A percentile compares a stretch with the other conserved stretches of the same genome.
Conservation (phyloP, 2,888 invertebrate genomes). For the Eupithecia centaureata region DNA sequence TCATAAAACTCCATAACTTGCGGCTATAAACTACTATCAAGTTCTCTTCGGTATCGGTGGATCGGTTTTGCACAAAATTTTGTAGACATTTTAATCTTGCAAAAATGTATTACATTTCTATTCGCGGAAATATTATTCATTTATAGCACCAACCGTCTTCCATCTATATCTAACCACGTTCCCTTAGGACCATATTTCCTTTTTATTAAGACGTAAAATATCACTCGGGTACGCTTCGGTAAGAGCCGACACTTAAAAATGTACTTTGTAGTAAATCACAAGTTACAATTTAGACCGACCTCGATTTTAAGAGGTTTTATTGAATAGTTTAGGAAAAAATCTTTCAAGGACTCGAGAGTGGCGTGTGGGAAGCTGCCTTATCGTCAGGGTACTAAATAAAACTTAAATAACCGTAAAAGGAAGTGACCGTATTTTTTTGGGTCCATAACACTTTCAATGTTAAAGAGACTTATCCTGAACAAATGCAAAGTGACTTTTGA, state of each 20-base stretch:
- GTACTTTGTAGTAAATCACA: constrained; percentile 47
- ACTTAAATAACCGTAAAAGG: constrained; percentile 34
- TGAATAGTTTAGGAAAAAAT: constrained; percentile 45
- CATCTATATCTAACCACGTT: constrained; percentile 48
- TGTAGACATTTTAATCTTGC: not conserved
- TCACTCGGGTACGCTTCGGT: constrained; percentile 34
- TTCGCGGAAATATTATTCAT: not conserved
- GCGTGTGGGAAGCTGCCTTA: constrained; percentile 29
- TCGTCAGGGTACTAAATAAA: constrained; percentile 32
- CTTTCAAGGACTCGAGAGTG: constrained; percentile 26
- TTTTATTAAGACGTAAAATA: constrained; percentile 64
- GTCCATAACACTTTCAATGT: not conserved
- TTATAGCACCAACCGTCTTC: constrained; percentile 34
- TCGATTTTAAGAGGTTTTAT: constrained; percentile 50
- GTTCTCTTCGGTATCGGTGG: not conserved
- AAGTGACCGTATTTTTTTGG: constrained; percentile 32
- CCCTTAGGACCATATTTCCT: constrained; percentile 52
- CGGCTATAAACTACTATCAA: not conserved
- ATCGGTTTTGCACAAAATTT: not conserved
- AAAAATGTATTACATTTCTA: not conserved
- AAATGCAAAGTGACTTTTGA: not conserved
- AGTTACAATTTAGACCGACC: constrained; percentile 47
- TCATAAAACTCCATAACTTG: not conserved
- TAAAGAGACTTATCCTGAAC: not conserved
- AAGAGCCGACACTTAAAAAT: constrained; percentile 49